These are phyloP conservation scores for Styela plicata DNA, from an alignment of 23 tunicate species.

Conservation along the genomic window DNA sequence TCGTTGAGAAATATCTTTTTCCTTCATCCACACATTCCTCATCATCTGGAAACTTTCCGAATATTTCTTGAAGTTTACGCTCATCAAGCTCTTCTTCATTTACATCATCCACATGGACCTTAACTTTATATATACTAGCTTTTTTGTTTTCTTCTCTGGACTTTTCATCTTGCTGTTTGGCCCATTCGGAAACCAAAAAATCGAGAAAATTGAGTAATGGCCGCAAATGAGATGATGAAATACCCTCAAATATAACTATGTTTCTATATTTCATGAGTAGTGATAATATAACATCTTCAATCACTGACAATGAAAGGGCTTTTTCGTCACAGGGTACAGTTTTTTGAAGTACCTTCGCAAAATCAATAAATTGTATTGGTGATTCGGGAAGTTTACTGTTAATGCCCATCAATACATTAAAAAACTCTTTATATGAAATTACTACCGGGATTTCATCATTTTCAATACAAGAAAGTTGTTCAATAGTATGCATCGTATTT, in stretches of 20 bases:
- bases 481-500: not conserved
- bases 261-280: conserved; percentile 10
- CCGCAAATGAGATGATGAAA: conserved; percentile 6
- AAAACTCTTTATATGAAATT: not conserved
- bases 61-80: conserved; percentile 43
- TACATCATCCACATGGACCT: conserved; percentile 32
- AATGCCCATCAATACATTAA: not conserved
- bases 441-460: not conserved
- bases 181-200: not conserved
- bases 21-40: not conserved
- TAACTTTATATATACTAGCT: conserved; percentile 52
- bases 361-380: not conserved
- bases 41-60: conserved; percentile 20
- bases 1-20: not conserved
- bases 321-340: not conserved
- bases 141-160: conserved; percentile 34
- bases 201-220: not conserved
- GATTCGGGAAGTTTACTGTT: not conserved
- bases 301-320: not conserved
- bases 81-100: conserved; percentile 60
- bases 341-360: not conserved
- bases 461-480: not conserved
- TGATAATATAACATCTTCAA: not conserved
- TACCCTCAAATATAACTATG: conserved; percentile 20
- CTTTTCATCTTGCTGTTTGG: not conserved